These are phyloP conservation scores for Mythimna pallens DNA, from an alignment of 2,888 invertebrate genomes.

Conservation along the genomic window DNA sequence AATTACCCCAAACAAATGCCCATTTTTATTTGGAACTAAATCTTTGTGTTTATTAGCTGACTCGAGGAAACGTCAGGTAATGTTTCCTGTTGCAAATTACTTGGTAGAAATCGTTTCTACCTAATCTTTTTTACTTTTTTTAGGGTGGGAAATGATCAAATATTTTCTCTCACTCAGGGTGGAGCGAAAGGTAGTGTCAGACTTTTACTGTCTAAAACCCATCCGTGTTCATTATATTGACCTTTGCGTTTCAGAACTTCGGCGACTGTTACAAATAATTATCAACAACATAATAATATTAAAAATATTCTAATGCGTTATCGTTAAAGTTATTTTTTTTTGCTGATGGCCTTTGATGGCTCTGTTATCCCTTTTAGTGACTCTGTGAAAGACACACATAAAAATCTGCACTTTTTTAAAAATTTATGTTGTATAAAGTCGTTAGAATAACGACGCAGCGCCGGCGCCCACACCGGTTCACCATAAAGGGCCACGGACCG, in stretches of 20 bases:
- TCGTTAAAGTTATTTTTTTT: too few species aligned
- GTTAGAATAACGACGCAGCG: too few species aligned
- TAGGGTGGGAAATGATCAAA: not conserved
- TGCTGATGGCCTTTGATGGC: too few species aligned
- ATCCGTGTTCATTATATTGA: not conserved
- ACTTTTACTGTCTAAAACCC: not conserved
- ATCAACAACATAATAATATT: too few species aligned
- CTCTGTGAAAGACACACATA: too few species aligned
- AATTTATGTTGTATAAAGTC: too few species aligned
- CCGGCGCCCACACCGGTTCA: too few species aligned
- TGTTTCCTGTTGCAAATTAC: not conserved
- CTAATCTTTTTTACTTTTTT: not conserved
- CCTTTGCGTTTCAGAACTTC: not conserved
- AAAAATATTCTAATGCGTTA: too few species aligned
- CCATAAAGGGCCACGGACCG: too few species aligned
- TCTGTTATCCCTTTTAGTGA: too few species aligned
- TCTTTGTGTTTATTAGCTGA: conserved; percentile 21
- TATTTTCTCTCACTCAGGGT: not conserved
- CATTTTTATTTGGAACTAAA: conserved; percentile 49
- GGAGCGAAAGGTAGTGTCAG: not conserved
- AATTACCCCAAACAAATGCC: conserved; percentile 35
- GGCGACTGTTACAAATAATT: not conserved
- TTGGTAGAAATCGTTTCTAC: not conserved
- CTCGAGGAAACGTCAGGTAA: not conserved
- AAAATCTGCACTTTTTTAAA: too few species aligned